Evolutionary conservation across 2,888 invertebrate species (phyloP).

Genomic region (Xestia xanthographa): DNA sequence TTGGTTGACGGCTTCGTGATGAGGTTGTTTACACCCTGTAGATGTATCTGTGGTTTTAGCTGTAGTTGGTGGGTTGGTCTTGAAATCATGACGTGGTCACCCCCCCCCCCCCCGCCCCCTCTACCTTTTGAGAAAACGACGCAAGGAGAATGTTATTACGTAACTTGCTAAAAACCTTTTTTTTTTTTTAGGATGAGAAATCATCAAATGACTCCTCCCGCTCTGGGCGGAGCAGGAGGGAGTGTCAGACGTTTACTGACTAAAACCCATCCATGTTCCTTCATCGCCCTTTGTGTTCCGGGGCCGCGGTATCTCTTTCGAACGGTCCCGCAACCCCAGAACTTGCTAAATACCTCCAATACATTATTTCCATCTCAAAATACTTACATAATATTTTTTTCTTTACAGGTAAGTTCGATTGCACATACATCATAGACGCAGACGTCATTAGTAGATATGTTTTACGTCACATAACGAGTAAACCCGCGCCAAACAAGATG

Average conservation of each 20-base stretch:
- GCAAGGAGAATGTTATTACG: background rate
- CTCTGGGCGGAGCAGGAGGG: too few relatives aligned
- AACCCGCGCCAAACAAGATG: conserved; percentile 65
- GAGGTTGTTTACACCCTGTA: too few relatives aligned
- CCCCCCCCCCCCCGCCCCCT: background rate
- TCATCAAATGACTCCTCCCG: too few relatives aligned
- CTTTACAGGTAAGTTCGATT: conserved; percentile 64
- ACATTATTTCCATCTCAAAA: conserved; percentile 18
- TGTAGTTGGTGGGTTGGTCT: background rate
- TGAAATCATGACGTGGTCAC: background rate
- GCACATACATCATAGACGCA: conserved; percentile 47
- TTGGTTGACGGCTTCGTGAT: too few relatives aligned
- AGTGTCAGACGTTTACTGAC: too few relatives aligned
- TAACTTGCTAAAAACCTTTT: background rate
- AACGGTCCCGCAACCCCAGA: too few relatives aligned
- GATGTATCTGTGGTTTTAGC: too few relatives aligned
- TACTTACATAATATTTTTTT: conserved; percentile 25
- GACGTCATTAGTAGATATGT: conserved; percentile 62
- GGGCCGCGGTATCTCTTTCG: too few relatives aligned
- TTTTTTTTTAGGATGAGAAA: too few relatives aligned
- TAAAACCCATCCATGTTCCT: too few relatives aligned
- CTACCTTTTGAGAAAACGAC: background rate
- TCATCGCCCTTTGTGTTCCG: too few relatives aligned
- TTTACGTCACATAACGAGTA: conserved; percentile 54
- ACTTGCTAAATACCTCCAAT: background rate